Evolutionary conservation across 1,140 invertebrate species (phyloP), one percentile per base, ranked within the genome.

Genomic region (Drosophila teissieri): DNA sequence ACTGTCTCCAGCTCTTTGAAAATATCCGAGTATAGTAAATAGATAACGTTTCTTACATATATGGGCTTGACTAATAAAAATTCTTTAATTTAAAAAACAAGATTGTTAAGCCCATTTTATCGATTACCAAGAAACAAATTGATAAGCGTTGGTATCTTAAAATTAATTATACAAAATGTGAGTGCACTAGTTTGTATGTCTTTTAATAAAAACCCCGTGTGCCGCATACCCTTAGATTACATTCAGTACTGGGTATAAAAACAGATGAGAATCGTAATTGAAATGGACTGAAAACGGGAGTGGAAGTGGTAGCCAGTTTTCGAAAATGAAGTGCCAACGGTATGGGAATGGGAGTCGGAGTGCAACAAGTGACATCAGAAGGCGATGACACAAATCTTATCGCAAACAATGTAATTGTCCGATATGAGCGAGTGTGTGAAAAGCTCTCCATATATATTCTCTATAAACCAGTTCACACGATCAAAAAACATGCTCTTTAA

Each of bases 361-460:
- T 75, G 73, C 75, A 79, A 79, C 72, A 82, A 78, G 63, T 69
- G 44, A 52, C 69, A 60, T 46, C 64, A 36, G 61, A 60, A 42
- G 53, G 55, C 64, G 57, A 60, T 57, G 72, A 48, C 70, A 84
- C 48, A 62, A 79, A 84, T 79, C 52, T 84, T 84, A 83, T 84
- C 64, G 52, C 45, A 42, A 53, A 75, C 69, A 73, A 60, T 73
- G 39, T 70, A 72, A 36, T 69, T 56, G 39, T 36, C 31, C 37
- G 64, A 64, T 68, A 52, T 44, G 31, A 64, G 42, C 60, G 27
- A 51, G 39, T 54, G 62, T 69, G 62, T 39, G 24, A 37, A 56
- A 6, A 39, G 52, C 34, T 36, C 14, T 24, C 27, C 24, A n/a
- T 34, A 19, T 34, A 11, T 37, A 15, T 42, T 15, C 36, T 24